Percentiles rank a stretch among this genome's conserved stretches.
Evolutionary conservation across 2,113 vertebrate genomes (phyloP).

Genomic region (Orcinus orca): DNA sequence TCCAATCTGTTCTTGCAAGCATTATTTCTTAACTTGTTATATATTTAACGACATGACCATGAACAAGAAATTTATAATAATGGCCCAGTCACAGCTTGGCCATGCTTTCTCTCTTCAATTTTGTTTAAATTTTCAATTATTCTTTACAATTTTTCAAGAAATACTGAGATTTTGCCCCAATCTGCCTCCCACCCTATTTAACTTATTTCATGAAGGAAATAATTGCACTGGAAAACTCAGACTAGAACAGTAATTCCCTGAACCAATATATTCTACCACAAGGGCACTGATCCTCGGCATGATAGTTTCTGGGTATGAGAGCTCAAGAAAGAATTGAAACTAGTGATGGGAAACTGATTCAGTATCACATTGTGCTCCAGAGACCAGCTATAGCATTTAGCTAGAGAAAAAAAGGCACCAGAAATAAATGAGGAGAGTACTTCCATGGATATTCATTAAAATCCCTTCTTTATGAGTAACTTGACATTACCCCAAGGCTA

Average conservation of each 20-base stretch:
- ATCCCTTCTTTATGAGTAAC: slow-evolving; percentile 52
- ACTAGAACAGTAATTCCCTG: slow-evolving; percentile 27
- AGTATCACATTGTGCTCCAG: neutral
- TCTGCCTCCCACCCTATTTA: neutral
- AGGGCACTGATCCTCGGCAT: neutral
- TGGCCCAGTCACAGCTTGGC: neutral
- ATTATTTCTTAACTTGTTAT: slow-evolving; percentile 33
- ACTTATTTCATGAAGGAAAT: slow-evolving; percentile 34
- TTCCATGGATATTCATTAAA: slow-evolving; percentile 63
- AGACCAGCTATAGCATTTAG: slow-evolving; percentile 19
- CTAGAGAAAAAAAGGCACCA: slow-evolving; percentile 46
- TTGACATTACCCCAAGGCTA: slow-evolving; percentile 64
- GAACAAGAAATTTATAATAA: neutral
- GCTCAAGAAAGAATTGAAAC: slow-evolving; percentile 34
- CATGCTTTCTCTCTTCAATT: neutral
- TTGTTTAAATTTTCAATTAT: neutral
- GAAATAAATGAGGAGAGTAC: slow-evolving; percentile 36
- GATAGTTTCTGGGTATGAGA: neutral
- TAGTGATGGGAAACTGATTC: slow-evolving; percentile 44
- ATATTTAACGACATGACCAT: slow-evolving; percentile 28
- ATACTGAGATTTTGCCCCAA: neutral
- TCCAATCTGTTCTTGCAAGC: slow-evolving; percentile 6
- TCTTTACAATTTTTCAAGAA: neutral
- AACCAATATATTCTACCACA: neutral
- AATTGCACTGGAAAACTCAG: neutral